Conservation (phyloP, 2,113 vertebrate species). For the Tautogolabrus adspersus region DNA sequence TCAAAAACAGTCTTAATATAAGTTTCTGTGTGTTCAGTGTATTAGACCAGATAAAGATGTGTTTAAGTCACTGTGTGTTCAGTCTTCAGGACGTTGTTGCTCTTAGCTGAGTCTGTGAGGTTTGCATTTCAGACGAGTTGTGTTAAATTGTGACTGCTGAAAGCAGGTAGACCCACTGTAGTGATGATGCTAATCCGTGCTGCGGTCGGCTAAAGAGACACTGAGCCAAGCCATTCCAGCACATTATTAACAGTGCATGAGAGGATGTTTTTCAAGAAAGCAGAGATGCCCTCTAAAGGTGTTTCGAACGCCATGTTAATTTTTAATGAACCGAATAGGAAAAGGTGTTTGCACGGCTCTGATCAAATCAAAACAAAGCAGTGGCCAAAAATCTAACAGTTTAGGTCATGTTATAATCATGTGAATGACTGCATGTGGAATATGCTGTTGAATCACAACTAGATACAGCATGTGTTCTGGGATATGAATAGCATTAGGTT, state of each 20-base stretch:
- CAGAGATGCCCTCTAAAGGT: not conserved
- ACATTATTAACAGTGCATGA: not conserved
- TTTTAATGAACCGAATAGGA: conserved; percentile 14
- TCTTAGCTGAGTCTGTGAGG: no score
- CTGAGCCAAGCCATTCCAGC: no score
- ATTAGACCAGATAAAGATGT: no score
- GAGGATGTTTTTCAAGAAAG: not conserved
- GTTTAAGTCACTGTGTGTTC: no score
- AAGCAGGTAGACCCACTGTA: no score
- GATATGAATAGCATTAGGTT: conserved; percentile 23
- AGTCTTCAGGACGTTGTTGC: no score
- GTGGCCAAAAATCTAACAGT: conserved; percentile 23
- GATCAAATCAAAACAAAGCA: conserved; percentile 12
- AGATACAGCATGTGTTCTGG: not conserved
- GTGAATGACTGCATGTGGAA: not conserved
- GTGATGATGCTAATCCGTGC: no score
- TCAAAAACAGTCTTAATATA: no score
- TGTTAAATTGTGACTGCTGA: no score
- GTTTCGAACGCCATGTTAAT: conserved; percentile 11
- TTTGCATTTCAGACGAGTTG: no score
- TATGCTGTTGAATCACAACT: conserved; percentile 6
- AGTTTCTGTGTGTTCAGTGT: no score
- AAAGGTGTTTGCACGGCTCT: not conserved
- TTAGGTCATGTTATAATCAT: conserved; percentile 17
- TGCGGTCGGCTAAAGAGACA: no score